phyloP scores from a whole-genome alignment of 2,113 vertebrate species.

The Apodemus sylvaticus region DNA sequence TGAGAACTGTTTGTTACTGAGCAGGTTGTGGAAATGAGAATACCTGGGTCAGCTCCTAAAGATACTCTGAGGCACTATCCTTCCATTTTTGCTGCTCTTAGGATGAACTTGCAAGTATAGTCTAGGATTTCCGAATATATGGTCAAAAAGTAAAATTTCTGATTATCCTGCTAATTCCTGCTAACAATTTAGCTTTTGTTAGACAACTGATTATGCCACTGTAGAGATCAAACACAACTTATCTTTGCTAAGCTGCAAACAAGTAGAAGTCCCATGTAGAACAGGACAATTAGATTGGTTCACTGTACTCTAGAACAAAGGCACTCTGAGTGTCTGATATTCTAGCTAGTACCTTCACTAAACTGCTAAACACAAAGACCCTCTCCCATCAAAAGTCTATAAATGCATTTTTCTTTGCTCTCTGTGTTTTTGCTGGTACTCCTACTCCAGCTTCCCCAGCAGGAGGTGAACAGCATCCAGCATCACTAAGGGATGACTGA shows the following conservation, averaged over 20 bases:
- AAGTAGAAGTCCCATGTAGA: neutral
- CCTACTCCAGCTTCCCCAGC: neutral
- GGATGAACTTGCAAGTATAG: neutral
- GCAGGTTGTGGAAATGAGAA: neutral
- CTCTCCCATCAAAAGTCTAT: neutral
- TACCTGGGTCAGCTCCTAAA: neutral
- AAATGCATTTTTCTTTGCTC: neutral
- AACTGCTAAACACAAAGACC: neutral
- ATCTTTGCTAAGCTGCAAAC: neutral
- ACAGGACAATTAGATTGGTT: neutral
- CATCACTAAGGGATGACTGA: neutral
- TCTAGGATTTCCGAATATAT: neutral
- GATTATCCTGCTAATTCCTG: neutral
- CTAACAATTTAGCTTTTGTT: neutral
- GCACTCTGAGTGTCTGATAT: neutral
- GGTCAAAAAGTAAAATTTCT: neutral
- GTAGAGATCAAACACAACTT: neutral
- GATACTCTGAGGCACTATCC: neutral
- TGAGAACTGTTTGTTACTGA: neutral
- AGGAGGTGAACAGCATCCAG: neutral
- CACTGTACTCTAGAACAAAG: neutral
- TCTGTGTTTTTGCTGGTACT: neutral
- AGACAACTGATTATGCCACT: neutral
- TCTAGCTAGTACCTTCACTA: neutral
- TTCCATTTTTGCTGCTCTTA: neutral